Evolutionary conservation across 1,140 invertebrate genomes (phyloP).

Genomic region (Diploscapter pachys): DNA sequence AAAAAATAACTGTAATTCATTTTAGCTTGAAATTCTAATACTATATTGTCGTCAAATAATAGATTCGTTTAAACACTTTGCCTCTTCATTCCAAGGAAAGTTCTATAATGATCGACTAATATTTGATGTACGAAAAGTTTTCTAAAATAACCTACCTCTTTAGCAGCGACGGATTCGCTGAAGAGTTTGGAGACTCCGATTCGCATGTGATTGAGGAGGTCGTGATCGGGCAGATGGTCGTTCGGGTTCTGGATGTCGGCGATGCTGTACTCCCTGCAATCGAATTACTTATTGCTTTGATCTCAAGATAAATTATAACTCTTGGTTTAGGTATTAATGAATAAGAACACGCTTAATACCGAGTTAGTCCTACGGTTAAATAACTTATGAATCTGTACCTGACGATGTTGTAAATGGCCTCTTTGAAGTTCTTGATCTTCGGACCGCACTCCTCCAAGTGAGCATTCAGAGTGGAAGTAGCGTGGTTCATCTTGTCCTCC

Average conservation of each 20-base stretch:
- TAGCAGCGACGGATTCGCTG: constrained; percentile 16
- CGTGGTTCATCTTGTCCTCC: constrained; percentile 26
- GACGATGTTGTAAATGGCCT: constrained; percentile 28
- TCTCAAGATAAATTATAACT: too few species aligned
- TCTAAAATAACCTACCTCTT: not conserved
- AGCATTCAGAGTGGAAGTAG: constrained; percentile 15
- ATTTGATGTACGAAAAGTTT: not conserved
- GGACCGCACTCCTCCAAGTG: constrained; percentile 29
- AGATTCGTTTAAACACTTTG: too few species aligned
- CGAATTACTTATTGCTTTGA: too few species aligned
- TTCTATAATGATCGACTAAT: too few species aligned
- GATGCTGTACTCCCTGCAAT: constrained; percentile 7
- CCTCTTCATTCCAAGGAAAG: too few species aligned
- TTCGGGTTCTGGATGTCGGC: constrained; percentile 18
- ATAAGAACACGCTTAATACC: too few species aligned
- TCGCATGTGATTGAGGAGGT: constrained; percentile 20
- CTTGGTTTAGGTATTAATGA: too few species aligned
- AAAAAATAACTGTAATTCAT: too few species aligned
- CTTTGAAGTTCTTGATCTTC: constrained; percentile 30
- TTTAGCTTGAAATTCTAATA: too few species aligned
- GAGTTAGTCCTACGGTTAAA: too few species aligned
- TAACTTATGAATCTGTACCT: not conserved
- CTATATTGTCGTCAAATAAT: too few species aligned
- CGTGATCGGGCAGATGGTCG: constrained; percentile 30
- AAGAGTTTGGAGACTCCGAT: constrained; percentile 28